A percentile compares a stretch with the other conserved stretches of the same genome.
Evolutionary conservation across 2,888 invertebrate species (phyloP).

Genomic region (Meiosimyza decipiens): DNA sequence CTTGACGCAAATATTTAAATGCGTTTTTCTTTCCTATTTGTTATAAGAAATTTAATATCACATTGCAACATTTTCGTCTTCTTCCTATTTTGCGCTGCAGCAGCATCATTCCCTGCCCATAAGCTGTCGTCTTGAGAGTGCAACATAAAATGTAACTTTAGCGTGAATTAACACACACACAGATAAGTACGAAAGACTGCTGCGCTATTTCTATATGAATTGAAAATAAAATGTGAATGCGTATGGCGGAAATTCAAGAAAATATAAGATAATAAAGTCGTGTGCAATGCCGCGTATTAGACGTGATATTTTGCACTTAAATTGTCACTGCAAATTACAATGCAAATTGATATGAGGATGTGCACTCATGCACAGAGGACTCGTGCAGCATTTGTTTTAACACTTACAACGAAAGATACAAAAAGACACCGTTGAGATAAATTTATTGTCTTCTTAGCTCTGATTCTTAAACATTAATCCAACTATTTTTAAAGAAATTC

Average conservation of each 20-base stretch:
- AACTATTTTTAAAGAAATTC: no score
- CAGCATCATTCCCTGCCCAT: no score
- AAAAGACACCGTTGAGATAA: no score
- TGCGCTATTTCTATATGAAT: no score
- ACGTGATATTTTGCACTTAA: constrained; percentile 37
- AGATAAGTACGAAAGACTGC: background rate
- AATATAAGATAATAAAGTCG: constrained; percentile 1
- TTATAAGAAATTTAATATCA: constrained; percentile 23
- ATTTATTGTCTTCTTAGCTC: no score
- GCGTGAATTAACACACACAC: background rate
- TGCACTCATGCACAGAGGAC: no score
- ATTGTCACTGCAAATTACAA: constrained; percentile 42
- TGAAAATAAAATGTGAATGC: constrained; percentile 1
- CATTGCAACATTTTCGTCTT: constrained; percentile 4
- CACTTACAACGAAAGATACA: no score
- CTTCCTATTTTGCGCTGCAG: background rate
- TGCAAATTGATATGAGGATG: constrained; percentile 40
- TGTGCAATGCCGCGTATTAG: constrained; percentile 11
- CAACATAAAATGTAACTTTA: no score
- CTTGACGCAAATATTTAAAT: background rate
- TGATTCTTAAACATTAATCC: no score
- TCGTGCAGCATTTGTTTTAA: no score
- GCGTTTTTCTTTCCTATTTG: constrained; percentile 3
- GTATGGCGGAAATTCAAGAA: background rate
- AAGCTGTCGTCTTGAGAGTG: no score